A percentile compares a stretch with the other conserved stretches of the same genome.
Conservation (phyloP, 2,888 invertebrate species). For the Ophioninae sp. region DNA sequence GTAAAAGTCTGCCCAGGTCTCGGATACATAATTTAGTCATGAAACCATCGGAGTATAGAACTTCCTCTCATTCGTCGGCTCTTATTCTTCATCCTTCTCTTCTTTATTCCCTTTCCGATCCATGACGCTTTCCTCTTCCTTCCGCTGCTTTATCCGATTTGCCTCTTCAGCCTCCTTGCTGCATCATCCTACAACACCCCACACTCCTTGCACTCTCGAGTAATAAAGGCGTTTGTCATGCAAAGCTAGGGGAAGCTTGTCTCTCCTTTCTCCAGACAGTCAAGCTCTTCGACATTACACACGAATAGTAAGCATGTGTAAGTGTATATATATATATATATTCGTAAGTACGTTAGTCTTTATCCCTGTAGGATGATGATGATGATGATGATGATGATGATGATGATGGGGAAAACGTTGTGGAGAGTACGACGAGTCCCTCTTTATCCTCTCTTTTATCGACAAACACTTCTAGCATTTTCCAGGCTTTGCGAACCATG, state of each 20-base stretch:
- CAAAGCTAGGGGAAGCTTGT: conserved; percentile 52
- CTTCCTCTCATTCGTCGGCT: conserved; percentile 33
- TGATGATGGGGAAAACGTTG: too few relatives aligned
- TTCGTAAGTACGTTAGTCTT: not conserved
- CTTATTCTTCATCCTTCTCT: not conserved
- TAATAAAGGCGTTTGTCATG: conserved; percentile 62
- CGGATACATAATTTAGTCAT: conserved; percentile 15
- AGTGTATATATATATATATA: too few relatives aligned
- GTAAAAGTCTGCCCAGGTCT: not conserved
- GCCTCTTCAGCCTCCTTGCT: not conserved
- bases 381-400: not conserved
- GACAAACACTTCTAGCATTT: conserved; percentile 6
- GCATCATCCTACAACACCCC: conserved; percentile 9
- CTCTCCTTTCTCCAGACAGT: not conserved
- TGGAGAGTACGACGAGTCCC: not conserved
- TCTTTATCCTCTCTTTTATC: not conserved
- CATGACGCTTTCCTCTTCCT: conserved; percentile 26
- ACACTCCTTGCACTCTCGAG: conserved; percentile 6
- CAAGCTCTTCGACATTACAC: conserved; percentile 47
- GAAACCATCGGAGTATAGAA: conserved; percentile 9
- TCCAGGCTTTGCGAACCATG: conserved; percentile 43
- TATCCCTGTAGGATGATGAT: conserved; percentile 11
- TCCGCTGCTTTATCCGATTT: not conserved
- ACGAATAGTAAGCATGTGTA: not conserved
- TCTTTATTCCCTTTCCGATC: conserved; percentile 40